Evolutionary conservation across 2,888 invertebrate genomes (phyloP), one percentile per base, ranked within the genome.

Genomic region (Rosalia funebris): DNA sequence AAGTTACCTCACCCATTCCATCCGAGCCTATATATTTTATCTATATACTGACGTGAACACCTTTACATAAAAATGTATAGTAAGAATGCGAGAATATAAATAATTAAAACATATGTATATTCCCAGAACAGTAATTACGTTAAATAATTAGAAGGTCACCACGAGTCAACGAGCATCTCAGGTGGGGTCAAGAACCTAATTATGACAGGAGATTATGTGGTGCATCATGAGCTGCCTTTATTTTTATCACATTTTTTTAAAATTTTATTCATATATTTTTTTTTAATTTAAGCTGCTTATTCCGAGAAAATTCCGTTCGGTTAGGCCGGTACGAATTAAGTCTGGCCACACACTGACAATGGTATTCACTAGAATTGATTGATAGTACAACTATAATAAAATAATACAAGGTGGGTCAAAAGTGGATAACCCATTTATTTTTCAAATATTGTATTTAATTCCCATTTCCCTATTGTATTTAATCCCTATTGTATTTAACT

Each of bases 121-220:
- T 73, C 75, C 69, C 73, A 72, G 74, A 75, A 75, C 65, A 70
- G 70, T 74, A 75, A 75, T 75, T 75, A 73, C 67, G 71, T 73
- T 71, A 75, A 75, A 75, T 76, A 76, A 76, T 75, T 76, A 75
- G 75, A 74, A 75, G 76, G 76, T 76, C 74, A 74, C 66, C 66
- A 65, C 69, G 66, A 74, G 73, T 73, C 74, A 73, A 71, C 73
- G 70, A 69, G 67, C 66, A 72, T 70, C 71, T 70, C 70, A 72
- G 69, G 71, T 70, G 69, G 69, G 75, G 74, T 77, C 74, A 77
- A 77, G 71, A 73, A 76, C 74, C 75, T 72, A 74, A 75, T 75
- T 76, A 74, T 70, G 65, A 71, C 66, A 71, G 66, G 64, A 68
- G 69, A 71, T 70, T 68, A 70, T 65, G 64, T 57, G 66, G 62